Percentiles rank a stretch among this genome's conserved stretches.
Evolutionary conservation across 2,888 invertebrate genomes (phyloP).

Genomic region (Cheilosia vulpina): DNA sequence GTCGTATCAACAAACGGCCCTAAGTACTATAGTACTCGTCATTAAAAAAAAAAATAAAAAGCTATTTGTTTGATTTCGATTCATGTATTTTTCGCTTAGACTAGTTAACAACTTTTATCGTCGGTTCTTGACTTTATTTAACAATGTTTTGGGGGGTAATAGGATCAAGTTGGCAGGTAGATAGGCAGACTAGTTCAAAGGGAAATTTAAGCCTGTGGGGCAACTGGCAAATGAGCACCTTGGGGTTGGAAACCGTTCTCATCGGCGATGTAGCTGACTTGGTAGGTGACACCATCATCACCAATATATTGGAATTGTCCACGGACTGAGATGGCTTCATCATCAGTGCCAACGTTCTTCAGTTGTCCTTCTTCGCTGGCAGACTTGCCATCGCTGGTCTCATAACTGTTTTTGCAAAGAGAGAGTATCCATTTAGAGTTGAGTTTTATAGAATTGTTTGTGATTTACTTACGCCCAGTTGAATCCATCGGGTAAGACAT

Average conservation of each 20-base stretch:
- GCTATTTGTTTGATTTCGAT: not conserved
- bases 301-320: constrained; percentile 84
- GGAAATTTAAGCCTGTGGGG: constrained; percentile 76
- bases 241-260: constrained; percentile 80
- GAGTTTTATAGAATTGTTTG: not conserved
- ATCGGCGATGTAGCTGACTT: constrained; percentile 82
- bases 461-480: not conserved
- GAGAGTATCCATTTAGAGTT: not conserved
- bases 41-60: not conserved
- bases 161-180: constrained; percentile 31
- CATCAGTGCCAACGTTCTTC: constrained; percentile 84
- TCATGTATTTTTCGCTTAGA: constrained; percentile 12
- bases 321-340: constrained; percentile 83
- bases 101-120: constrained; percentile 18
- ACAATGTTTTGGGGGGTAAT: constrained; percentile 40
- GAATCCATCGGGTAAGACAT: constrained; percentile 2
- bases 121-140: constrained; percentile 46
- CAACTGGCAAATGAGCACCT: constrained; percentile 82
- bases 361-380: constrained; percentile 84
- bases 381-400: constrained; percentile 85
- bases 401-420: constrained; percentile 83
- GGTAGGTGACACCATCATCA: constrained; percentile 85
- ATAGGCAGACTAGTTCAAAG: constrained; percentile 22
- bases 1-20: too few species aligned
- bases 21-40: too few species aligned